Evolutionary conservation across 2,888 invertebrate species (phyloP).

Genomic region (Harpalus rubripes): DNA sequence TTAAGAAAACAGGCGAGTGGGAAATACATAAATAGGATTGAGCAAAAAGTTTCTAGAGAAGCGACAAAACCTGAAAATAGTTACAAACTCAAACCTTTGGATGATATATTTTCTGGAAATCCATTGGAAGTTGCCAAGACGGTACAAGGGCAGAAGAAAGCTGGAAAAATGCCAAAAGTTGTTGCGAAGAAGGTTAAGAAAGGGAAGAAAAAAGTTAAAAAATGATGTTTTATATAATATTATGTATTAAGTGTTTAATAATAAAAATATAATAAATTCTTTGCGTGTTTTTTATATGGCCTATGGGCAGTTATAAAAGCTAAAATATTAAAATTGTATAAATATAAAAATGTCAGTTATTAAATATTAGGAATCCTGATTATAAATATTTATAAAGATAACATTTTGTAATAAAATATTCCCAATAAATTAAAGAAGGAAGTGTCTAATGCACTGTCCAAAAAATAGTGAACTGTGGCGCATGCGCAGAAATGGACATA

Average conservation of each 20-base stretch:
- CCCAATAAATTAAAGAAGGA: neutral
- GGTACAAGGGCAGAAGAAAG: neutral
- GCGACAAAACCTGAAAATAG: constrained; percentile 86
- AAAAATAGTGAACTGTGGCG: no score
- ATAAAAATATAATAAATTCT: constrained; percentile 16
- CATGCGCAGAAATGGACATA: no score
- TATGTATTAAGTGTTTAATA: constrained; percentile 18
- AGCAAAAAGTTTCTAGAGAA: constrained; percentile 88
- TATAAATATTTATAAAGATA: constrained; percentile 1
- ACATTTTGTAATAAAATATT: neutral
- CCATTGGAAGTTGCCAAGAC: constrained; percentile 80
- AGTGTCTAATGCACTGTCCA: no score
- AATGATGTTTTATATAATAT: constrained; percentile 2
- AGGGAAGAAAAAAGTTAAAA: constrained; percentile 5
- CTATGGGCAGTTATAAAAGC: neutral
- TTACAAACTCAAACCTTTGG: constrained; percentile 86
- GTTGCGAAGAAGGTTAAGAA: neutral
- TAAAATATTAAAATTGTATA: constrained; percentile 12
- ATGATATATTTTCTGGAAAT: constrained; percentile 87
- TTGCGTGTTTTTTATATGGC: constrained; percentile 14
- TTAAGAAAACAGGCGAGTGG: constrained; percentile 71
- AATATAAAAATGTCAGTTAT: constrained; percentile 30
- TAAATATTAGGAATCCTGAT: constrained; percentile 5
- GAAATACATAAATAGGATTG: constrained; percentile 88
- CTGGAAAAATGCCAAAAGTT: neutral